phyloP scores from a whole-genome alignment of 2,113 vertebrate genomes.

The Ammodytes dubius region DNA sequence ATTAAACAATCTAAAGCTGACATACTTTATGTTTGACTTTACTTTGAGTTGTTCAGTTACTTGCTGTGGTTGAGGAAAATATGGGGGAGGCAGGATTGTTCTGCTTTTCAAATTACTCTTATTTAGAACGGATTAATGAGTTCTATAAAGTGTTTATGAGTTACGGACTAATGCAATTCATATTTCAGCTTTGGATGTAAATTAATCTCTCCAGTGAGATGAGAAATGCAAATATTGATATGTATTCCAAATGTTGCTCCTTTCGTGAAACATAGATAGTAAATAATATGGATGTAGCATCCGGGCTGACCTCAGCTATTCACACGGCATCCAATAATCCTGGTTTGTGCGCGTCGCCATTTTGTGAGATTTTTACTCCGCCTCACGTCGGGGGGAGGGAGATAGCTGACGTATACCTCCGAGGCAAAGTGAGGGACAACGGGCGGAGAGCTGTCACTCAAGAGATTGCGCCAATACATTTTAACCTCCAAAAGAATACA shows the following conservation, averaged over 20 bases:
- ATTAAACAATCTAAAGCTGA: background rate
- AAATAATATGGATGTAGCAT: too few relatives aligned
- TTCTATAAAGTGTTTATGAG: background rate
- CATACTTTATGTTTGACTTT: background rate
- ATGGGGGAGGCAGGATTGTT: background rate
- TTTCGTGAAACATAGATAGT: background rate
- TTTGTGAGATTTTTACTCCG: too few relatives aligned
- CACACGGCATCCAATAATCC: too few relatives aligned
- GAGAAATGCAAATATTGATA: slow-evolving; percentile 3
- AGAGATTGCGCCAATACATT: too few relatives aligned
- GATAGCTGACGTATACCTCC: too few relatives aligned
- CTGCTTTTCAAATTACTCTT: background rate
- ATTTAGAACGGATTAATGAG: background rate
- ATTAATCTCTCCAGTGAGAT: background rate
- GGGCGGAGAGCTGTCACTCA: too few relatives aligned
- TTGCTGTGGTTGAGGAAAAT: slow-evolving; percentile 7
- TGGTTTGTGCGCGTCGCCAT: too few relatives aligned
- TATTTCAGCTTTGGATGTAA: background rate
- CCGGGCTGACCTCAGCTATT: too few relatives aligned
- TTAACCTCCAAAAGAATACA: too few relatives aligned
- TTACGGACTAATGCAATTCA: background rate
- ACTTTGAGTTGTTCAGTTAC: background rate
- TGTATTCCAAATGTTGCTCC: background rate
- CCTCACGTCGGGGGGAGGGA: too few relatives aligned
- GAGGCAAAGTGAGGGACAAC: too few relatives aligned